A percentile compares a stretch with the other conserved stretches of the same genome.
Evolutionary conservation across 2,797 vertebrate species (phyloP).

Genomic region (Megaceryle alcyon): DNA sequence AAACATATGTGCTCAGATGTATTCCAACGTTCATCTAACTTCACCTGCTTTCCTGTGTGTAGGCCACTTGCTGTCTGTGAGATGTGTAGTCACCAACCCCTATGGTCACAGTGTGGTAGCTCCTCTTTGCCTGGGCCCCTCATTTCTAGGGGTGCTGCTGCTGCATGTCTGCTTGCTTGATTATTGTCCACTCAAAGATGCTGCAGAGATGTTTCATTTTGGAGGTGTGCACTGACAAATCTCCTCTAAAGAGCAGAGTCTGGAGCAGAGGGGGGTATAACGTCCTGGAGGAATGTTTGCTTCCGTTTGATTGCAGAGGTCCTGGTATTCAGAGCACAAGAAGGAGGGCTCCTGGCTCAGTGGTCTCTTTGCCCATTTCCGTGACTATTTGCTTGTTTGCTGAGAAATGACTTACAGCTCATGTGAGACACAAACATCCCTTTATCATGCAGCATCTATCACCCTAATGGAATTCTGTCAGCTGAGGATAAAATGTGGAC

Average conservation of each 20-base stretch:
- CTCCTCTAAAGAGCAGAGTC: background rate
- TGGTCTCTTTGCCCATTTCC: slow-evolving; percentile 25
- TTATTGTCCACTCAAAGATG: background rate
- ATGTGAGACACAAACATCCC: slow-evolving; percentile 63
- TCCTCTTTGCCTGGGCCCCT: background rate
- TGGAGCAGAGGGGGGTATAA: background rate
- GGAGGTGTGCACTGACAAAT: background rate
- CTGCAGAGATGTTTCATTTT: background rate
- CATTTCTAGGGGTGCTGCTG: background rate
- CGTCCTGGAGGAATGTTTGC: background rate
- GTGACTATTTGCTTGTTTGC: slow-evolving; percentile 56
- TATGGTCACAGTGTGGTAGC: background rate
- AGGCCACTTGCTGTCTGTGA: background rate
- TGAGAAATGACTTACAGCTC: slow-evolving; percentile 58
- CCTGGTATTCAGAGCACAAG: background rate
- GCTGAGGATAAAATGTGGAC: slow-evolving; percentile 51
- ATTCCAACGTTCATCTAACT: background rate
- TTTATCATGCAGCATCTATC: slow-evolving; percentile 67
- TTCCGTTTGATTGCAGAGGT: background rate
- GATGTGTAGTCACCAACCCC: background rate
- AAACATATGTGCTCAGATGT: fast-evolving
- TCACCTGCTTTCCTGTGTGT: fast-evolving
- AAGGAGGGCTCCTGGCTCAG: background rate
- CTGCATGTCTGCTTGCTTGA: background rate
- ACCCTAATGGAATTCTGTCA: slow-evolving; percentile 73